phyloP scores from a whole-genome alignment of 2,888 invertebrate genomes.

The Gymnoscelis rufifasciata region DNA sequence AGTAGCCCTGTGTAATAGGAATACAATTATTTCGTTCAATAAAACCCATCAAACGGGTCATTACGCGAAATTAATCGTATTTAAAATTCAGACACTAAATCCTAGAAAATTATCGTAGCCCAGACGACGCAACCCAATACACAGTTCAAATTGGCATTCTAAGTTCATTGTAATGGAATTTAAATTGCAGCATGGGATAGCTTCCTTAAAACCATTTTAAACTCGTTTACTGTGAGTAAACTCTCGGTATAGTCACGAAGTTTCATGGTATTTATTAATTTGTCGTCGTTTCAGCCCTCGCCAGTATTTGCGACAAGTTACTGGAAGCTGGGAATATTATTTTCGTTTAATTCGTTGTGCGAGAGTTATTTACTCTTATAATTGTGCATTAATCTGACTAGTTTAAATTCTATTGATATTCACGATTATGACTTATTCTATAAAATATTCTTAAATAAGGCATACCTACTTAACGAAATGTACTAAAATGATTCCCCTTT shows the following conservation, averaged over 20 bases:
- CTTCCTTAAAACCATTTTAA: conserved; percentile 60
- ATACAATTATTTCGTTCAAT: too few relatives aligned
- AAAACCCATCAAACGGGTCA: too few relatives aligned
- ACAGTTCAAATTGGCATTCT: conserved; percentile 60
- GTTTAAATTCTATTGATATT: too few relatives aligned
- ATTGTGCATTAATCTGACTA: background rate
- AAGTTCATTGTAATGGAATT: conserved; percentile 65
- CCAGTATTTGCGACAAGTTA: conserved; percentile 11
- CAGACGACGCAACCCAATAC: conserved; percentile 38
- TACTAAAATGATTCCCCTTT: too few relatives aligned
- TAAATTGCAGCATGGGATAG: conserved; percentile 60
- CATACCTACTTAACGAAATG: too few relatives aligned
- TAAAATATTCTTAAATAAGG: too few relatives aligned
- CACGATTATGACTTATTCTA: too few relatives aligned
- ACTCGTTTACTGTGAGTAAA: conserved; percentile 54
- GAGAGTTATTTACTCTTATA: background rate
- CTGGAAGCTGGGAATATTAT: conserved; percentile 1
- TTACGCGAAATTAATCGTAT: too few relatives aligned
- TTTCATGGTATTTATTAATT: conserved; percentile 55
- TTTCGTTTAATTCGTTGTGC: background rate
- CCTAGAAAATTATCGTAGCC: conserved; percentile 45
- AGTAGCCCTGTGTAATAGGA: too few relatives aligned
- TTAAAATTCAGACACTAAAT: conserved; percentile 26
- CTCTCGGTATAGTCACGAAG: conserved; percentile 56
- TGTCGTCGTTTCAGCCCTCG: conserved; percentile 17